Conservation (phyloP, 2,888 invertebrate genomes). For the Aphrophora alni region DNA sequence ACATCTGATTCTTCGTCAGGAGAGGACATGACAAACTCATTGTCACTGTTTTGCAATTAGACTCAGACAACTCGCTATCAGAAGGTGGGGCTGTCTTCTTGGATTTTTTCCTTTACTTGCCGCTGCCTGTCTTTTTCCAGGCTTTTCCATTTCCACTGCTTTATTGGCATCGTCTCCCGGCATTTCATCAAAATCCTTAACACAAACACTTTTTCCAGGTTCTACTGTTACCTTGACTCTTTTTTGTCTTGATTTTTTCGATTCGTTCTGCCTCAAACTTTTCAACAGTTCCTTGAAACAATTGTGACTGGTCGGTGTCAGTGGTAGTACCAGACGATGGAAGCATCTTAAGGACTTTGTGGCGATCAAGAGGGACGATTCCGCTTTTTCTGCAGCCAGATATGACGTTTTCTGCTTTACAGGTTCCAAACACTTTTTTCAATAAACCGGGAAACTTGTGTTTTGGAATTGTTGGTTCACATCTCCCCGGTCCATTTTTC, state of each 20-base stretch:
- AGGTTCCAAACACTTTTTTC: constrained; percentile 9
- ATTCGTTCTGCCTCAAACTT: neutral
- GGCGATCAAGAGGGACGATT: constrained; percentile 28
- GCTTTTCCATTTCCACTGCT: neutral
- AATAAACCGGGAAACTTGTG: constrained; percentile 30
- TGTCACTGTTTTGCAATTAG: constrained; percentile 16
- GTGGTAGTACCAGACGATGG: neutral
- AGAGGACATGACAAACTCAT: constrained; percentile 18
- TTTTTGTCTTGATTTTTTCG: neutral
- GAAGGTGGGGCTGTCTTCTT: constrained; percentile 2
- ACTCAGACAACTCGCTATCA: constrained; percentile 8
- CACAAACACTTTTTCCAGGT: constrained; percentile 11
- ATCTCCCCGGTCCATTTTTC: constrained; percentile 35
- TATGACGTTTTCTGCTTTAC: constrained; percentile 34
- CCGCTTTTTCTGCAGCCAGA: constrained; percentile 36
- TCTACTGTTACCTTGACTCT: neutral
- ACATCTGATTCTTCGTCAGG: neutral
- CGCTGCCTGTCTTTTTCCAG: constrained; percentile 10
- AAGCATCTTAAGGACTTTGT: constrained; percentile 12
- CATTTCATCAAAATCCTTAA: neutral
- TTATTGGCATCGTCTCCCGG: neutral
- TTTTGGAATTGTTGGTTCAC: constrained; percentile 32
- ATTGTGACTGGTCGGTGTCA: neutral
- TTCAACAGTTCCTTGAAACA: constrained; percentile 14
- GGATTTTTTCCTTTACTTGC: neutral